Base-by-base conservation (phyloP, 64 coral and sea anemone genomes). In the Porites australiensis region DNA sequence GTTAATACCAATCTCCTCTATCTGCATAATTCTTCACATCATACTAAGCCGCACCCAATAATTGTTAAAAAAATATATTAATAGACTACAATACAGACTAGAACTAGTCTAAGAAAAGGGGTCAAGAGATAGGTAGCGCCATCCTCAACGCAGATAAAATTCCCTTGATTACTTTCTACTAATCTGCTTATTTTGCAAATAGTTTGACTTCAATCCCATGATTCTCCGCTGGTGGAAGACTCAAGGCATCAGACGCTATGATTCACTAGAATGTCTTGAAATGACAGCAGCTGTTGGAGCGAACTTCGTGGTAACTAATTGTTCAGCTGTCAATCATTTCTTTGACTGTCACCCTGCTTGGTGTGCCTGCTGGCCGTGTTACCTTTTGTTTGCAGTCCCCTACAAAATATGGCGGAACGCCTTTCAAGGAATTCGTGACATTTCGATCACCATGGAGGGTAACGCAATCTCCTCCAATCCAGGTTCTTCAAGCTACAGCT, bases 121-220 rank as follows among this genome's bases (percentile, higher is more conserved):
- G n/a, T n/a, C n/a, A n/a, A n/a, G n/a, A n/a, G n/a, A n/a, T n/a
- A n/a, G n/a, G n/a, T n/a, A n/a, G n/a, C n/a, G n/a, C n/a, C n/a
- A n/a, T n/a, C n/a, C n/a, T n/a, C n/a, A n/a, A n/a, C n/a, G n/a
- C n/a, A n/a, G n/a, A n/a, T n/a, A n/a, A n/a, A n/a, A n/a, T n/a
- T n/a, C n/a, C n/a, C n/a, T n/a, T n/a, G n/a, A n/a, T n/a, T n/a
- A n/a, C n/a, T n/a, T n/a, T n/a, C n/a, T 37, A 57, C 14, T 8
- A 58, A 65, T 44, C 2, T 79, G 63, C 22, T 71, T n/a, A n/a
- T 14, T 66, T 37, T 81, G 66, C 20, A 57, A 48, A 68, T 63
- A 96, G 95, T 96, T 96, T 80, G 77, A 93, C 49, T 65, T 96
- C 9, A 96, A 90, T 73, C 82, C 95, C 44, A 62, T 90, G 91